Evolutionary conservation across 2,888 invertebrate species (phyloP).

Genomic region (Nipponacmea schrenckii): DNA sequence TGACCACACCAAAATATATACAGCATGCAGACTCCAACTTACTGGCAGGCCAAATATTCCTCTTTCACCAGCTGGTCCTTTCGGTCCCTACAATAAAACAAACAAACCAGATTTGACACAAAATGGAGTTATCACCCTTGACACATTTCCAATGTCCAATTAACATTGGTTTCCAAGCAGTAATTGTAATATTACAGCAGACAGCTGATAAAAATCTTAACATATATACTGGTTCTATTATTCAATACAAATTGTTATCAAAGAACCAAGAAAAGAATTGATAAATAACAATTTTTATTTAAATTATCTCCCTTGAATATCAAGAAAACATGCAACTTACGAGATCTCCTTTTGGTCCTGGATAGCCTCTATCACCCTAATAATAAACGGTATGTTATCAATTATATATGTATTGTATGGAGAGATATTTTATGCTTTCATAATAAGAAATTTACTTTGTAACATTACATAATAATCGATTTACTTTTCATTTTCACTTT

Average conservation of each 20-base stretch:
- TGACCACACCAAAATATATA: not conserved
- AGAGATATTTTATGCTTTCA: too few relatives aligned
- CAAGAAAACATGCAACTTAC: slow-evolving; percentile 70
- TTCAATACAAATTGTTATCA: not conserved
- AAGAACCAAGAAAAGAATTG: too few relatives aligned
- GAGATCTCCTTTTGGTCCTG: slow-evolving; percentile 84
- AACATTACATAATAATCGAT: too few relatives aligned
- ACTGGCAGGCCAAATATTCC: slow-evolving; percentile 2
- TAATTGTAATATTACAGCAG: too few relatives aligned
- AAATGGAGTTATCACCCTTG: slow-evolving; percentile 96
- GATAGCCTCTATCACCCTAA: slow-evolving; percentile 82
- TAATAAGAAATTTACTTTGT: too few relatives aligned
- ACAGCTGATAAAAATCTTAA: not conserved
- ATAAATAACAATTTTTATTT: too few relatives aligned
- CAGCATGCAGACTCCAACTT: slow-evolving; percentile 1
- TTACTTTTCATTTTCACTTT: too few relatives aligned
- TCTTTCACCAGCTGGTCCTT: not conserved
- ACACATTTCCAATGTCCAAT: slow-evolving; percentile 59
- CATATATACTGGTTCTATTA: slow-evolving; percentile 1
- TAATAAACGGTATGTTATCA: slow-evolving; percentile 9
- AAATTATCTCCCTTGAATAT: too few relatives aligned
- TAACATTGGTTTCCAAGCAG: too few relatives aligned
- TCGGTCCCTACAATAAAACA: slow-evolving; percentile 2
- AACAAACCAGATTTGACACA: too few relatives aligned
- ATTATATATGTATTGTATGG: too few relatives aligned